Evolutionary conservation across 2,113 vertebrate species (phyloP).

Genomic region (Oreochromis aureus): DNA sequence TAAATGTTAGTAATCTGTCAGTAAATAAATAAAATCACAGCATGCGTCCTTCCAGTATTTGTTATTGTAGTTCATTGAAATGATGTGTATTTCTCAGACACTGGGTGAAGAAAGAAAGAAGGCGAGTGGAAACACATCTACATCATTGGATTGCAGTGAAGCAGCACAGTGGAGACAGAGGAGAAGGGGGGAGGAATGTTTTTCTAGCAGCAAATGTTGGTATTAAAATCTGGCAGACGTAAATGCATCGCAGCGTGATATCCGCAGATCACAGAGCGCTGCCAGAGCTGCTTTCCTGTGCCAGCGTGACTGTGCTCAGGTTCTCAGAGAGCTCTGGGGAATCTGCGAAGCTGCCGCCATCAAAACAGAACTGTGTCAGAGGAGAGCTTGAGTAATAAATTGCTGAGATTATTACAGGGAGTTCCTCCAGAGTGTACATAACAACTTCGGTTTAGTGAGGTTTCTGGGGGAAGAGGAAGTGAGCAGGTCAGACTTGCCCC

Average conservation of each 20-base stretch:
- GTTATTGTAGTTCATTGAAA: background rate
- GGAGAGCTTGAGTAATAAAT: conserved; percentile 38
- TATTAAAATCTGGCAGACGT: conserved; percentile 26
- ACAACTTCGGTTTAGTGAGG: background rate
- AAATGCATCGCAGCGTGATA: conserved; percentile 24
- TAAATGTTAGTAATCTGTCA: background rate
- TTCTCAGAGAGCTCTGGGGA: conserved; percentile 34
- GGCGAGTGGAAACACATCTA: background rate
- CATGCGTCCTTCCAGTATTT: background rate
- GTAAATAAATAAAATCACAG: background rate
- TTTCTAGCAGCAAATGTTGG: conserved; percentile 18
- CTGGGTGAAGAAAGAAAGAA: background rate
- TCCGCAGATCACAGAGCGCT: background rate
- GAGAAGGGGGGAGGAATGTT: background rate
- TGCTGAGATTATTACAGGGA: conserved; percentile 23
- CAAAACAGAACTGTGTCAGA: conserved; percentile 40
- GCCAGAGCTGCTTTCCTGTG: background rate
- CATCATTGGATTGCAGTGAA: background rate
- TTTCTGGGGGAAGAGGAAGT: background rate
- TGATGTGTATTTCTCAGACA: background rate
- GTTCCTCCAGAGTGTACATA: conserved; percentile 3
- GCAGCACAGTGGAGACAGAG: background rate
- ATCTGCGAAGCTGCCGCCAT: conserved; percentile 38
- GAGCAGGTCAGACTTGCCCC: background rate
- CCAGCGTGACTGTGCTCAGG: background rate